phyloP scores from a whole-genome alignment of 2,797 vertebrate genomes.

The Streptopelia turtur region DNA sequence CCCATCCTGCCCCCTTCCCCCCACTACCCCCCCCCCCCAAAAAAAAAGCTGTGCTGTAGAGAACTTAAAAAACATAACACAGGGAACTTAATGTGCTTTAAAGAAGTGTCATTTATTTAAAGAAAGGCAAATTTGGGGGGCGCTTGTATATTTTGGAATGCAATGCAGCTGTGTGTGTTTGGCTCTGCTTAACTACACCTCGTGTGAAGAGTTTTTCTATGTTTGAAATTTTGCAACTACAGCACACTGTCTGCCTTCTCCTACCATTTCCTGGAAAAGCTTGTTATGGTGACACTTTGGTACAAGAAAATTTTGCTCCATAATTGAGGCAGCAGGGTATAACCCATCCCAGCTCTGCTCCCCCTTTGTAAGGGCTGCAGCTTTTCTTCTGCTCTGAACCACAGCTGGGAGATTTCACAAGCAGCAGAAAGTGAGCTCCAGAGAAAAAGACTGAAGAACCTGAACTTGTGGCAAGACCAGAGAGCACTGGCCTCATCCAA shows the following conservation, averaged over 20 bases:
- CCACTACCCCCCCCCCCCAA: too few species aligned
- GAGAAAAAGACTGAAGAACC: neutral
- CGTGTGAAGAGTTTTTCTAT: neutral
- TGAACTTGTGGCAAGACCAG: neutral
- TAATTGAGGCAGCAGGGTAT: neutral
- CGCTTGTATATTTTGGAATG: neutral
- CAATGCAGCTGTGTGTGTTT: neutral
- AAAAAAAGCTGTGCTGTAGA: neutral
- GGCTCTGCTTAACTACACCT: neutral
- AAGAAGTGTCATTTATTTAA: neutral
- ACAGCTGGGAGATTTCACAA: fast-evolving
- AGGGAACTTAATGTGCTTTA: neutral
- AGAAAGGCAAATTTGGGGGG: neutral
- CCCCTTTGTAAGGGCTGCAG: neutral
- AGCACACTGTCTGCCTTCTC: neutral
- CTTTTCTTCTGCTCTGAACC: neutral
- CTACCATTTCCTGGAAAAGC: neutral
- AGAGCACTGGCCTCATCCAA: neutral
- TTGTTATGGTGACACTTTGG: neutral
- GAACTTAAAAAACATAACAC: neutral
- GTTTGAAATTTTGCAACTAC: neutral
- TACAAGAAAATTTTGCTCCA: neutral
- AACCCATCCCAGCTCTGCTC: neutral
- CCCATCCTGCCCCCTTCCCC: neutral
- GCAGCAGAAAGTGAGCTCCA: neutral